Base-by-base conservation (phyloP, 2,113 vertebrate genomes). In the Pungitius pungitius region DNA sequence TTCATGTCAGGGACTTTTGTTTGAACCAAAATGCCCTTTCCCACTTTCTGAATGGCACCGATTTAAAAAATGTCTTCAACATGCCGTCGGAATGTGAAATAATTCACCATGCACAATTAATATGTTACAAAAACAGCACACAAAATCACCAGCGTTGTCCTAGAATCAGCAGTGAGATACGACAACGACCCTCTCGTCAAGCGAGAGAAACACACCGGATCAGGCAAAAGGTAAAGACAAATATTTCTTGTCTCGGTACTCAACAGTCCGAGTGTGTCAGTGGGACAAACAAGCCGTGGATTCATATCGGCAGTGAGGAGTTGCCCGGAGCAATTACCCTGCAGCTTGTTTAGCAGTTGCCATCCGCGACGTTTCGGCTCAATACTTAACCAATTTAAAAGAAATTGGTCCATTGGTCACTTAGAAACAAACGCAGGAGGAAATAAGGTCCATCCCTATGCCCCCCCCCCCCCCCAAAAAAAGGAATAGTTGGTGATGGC, bases 11-110 rank as follows among this genome's bases (percentile, higher is more conserved):
- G 7, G 7, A 35, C 6, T 35, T 35, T 5, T 35, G 33, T 70
- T 68, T 79, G 47, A 75, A 75, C 45, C 35, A 55, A 78, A 84
- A 65, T 15, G 43, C 37, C n/a, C 18, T 56, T 74, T 39, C 67
- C 70, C 35, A 66, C 56, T 62, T 26, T 49, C 54, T 58, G 20
- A 14, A 45, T 52, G 22, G 45, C 43, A 55, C 17, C 1, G 13
- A 67, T 67, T 71, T 6, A 67, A 61, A 18, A n/a, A 9, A 33
- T 45, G 59, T 30, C 5, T n/a, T n/a, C n/a, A n/a, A 43, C 37
- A 2, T 51, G 27, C 11, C 2, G n/a, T n/a, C n/a, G n/a, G n/a
- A n/a, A n/a, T n/a, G n/a, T n/a, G n/a, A n/a, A n/a, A n/a, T n/a
- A n/a, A n/a, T n/a, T n/a, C n/a, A n/a, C n/a, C 20, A 18, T 33